Base-by-base conservation (phyloP, 2,797 vertebrate genomes). In the Heliangelus exortis region DNA sequence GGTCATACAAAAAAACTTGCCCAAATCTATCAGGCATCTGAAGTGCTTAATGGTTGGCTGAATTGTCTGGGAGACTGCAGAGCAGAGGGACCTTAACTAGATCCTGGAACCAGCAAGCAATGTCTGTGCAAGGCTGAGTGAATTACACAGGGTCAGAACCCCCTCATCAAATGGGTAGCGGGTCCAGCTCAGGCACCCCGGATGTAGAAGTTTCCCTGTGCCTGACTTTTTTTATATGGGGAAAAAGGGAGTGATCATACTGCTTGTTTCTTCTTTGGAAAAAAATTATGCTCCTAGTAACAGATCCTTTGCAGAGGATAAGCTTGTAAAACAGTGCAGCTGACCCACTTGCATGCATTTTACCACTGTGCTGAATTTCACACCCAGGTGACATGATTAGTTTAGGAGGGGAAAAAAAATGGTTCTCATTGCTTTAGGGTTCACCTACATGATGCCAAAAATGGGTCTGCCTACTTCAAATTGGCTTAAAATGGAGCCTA, bases 91-190 rank as follows among this genome's bases (percentile, higher is more conserved):
- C 31, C 53, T 63, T 25, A 53, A 36, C 7, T 23, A 58, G 51
- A 23, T 82, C 17, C 55, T 82, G 57, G 15, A 22, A 10, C 7
- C 13, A 39, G 12, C 45, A 43, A 33, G 25, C 23, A 59, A 16
- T 1, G 2, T 12, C 26, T 5, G 0, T 0, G 7, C 19, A 47
- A n/a, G 33, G 36, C 36, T 81, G 50, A 67, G 45, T 8, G 18
- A 89, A 21, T 47, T 34, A 53, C 12, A 13, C 28, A 48, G 22
- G 6, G 15, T 72, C 39, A 39, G 72, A 31, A 62, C 1, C 3
- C 20, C 23, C 15, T n/a, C 12, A 41, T 21, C 31, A 20, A 14
- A 17, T 3, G 15, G 58, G 28, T n/a, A 63, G 63, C 28, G 29
- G 17, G 14, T 36, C 29, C 26, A 17, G 25, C 17, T 25, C 43